These are phyloP conservation scores for Platyrinchus mystaceus DNA, from an alignment of 2,797 vertebrate species.

Conservation along the genomic window DNA sequence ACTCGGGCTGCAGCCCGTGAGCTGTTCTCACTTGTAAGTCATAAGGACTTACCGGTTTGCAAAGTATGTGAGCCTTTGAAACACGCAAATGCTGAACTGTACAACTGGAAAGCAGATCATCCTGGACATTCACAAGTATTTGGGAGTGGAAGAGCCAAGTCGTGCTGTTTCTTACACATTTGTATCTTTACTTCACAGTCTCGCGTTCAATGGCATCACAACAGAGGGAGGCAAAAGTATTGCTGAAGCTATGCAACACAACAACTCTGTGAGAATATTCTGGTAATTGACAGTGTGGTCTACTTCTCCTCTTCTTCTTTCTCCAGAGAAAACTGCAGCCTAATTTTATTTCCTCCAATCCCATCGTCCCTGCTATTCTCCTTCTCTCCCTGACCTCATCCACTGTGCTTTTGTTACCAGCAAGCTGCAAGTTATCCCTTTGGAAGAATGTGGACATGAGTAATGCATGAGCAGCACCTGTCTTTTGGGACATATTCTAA, in stretches of 20 bases:
- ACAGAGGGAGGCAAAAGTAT: constrained; percentile 85
- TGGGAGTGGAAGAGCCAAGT: neutral
- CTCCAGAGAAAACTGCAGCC: neutral
- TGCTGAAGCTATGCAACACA: constrained; percentile 83
- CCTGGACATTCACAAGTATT: neutral
- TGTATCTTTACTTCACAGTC: constrained; percentile 72
- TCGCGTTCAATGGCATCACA: constrained; percentile 89
- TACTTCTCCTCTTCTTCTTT: neutral
- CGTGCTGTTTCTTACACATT: neutral
- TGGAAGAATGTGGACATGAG: neutral
- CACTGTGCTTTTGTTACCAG: neutral
- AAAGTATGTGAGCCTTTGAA: neutral
- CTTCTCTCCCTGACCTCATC: neutral
- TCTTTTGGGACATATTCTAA: neutral
- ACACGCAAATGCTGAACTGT: neutral
- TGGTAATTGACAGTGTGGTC: constrained; percentile 77
- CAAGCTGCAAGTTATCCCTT: neutral
- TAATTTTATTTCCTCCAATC: neutral
- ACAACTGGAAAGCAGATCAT: neutral
- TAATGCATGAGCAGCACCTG: neutral
- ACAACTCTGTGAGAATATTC: constrained; percentile 84
- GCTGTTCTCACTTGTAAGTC: neutral
- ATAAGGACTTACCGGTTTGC: neutral
- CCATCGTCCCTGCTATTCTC: neutral
- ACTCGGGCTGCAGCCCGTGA: neutral